These are phyloP conservation scores for Synergus laeviventris DNA, from an alignment of 2,888 invertebrate species.

Conservation along the genomic window DNA sequence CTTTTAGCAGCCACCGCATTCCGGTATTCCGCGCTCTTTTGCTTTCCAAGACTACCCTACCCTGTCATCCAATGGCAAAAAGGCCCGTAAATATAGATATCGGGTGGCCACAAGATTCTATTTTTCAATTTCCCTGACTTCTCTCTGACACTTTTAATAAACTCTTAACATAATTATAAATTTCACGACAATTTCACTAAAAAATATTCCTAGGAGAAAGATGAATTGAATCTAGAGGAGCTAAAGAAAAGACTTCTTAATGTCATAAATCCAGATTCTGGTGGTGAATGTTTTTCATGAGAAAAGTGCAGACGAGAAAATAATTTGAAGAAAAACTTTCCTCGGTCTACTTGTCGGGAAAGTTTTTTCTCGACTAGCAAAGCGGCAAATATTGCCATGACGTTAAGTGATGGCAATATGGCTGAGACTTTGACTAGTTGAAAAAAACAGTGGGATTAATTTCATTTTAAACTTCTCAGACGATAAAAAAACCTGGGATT, in stretches of 20 bases:
- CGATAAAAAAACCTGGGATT: too few relatives aligned
- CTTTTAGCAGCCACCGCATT: conserved; percentile 46
- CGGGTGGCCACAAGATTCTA: too few relatives aligned
- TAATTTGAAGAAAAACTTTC: conserved; percentile 17
- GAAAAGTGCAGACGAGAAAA: conserved; percentile 2
- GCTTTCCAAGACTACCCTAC: conserved; percentile 6
- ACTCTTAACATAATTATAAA: too few relatives aligned
- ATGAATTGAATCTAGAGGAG: not conserved
- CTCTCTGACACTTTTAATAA: too few relatives aligned
- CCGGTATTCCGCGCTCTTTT: conserved; percentile 33
- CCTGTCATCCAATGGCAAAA: not conserved
- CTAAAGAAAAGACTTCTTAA: conserved; percentile 33
- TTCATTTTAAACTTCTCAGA: not conserved
- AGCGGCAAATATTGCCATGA: not conserved
- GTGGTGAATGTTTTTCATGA: conserved; percentile 6
- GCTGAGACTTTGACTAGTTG: not conserved
- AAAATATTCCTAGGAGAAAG: too few relatives aligned
- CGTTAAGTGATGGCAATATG: not conserved
- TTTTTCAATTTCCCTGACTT: too few relatives aligned
- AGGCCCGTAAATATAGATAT: too few relatives aligned
- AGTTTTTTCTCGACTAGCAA: not conserved
- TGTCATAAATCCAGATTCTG: conserved; percentile 23
- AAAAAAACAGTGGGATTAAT: not conserved
- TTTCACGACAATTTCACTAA: too few relatives aligned
- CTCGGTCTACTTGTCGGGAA: not conserved